These are phyloP conservation scores for Henricia sp. DNA, from an alignment of 53 echinoderm and acorn worm genomes.

Conservation along the genomic window DNA sequence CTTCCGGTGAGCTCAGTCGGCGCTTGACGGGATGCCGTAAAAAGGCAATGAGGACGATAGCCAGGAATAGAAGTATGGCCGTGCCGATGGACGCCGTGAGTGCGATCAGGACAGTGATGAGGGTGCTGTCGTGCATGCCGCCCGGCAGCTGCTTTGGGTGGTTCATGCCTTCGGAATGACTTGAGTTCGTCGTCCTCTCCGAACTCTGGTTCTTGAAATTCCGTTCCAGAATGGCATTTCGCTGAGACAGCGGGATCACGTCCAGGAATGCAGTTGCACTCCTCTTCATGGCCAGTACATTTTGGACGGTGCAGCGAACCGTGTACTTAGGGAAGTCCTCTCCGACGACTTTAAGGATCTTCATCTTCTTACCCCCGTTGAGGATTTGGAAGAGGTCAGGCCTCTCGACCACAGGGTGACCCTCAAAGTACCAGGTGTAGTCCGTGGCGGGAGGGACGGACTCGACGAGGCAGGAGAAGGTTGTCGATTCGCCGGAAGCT, in stretches of 20 bases:
- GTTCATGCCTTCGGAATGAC: not conserved
- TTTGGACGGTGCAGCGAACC: conserved; percentile 66
- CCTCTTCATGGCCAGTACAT: conserved; percentile 44
- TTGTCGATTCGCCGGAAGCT: conserved; percentile 54
- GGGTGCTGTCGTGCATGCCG: conserved; percentile 12
- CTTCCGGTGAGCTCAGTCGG: not conserved
- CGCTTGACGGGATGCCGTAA: conserved; percentile 11
- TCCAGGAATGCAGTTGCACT: conserved; percentile 66
- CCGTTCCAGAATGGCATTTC: conserved; percentile 38
- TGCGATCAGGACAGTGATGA: conserved; percentile 40
- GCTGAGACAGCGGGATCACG: conserved; percentile 32
- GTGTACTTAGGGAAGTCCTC: conserved; percentile 57
- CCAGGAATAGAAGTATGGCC: conserved; percentile 34
- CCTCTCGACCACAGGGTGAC: conserved; percentile 74
- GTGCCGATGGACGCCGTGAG: conserved; percentile 53
- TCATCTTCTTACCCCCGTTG: conserved; percentile 67
- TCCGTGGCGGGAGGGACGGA: conserved; percentile 73
- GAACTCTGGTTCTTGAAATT: not conserved
- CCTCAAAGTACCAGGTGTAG: conserved; percentile 83
- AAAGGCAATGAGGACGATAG: conserved; percentile 37
- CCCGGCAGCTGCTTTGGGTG: not conserved
- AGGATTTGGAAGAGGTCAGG: conserved; percentile 66
- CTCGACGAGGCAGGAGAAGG: conserved; percentile 63
- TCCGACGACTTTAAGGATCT: conserved; percentile 41
- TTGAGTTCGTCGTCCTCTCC: not conserved